A percentile compares a stretch with the other conserved stretches of the same genome.
Evolutionary conservation across 2,797 vertebrate species (phyloP).

Genomic region (Passerculus sandwichensis): DNA sequence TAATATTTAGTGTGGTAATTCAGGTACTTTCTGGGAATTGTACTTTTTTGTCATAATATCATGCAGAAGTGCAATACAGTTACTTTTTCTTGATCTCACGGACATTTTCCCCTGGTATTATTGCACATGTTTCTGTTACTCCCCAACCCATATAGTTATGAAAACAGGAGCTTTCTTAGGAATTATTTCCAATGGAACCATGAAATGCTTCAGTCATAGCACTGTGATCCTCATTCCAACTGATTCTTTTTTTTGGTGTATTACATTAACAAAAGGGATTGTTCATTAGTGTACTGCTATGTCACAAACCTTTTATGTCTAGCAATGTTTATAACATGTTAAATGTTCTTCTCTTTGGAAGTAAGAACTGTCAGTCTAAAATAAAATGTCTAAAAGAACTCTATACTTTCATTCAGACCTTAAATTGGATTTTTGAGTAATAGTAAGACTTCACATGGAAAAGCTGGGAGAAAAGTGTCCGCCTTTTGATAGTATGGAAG

Average conservation of each 20-base stretch:
- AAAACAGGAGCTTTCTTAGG: neutral
- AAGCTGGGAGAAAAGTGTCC: neutral
- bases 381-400: neutral
- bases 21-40: neutral
- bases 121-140: neutral
- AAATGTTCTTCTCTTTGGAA: neutral
- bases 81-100: neutral
- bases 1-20: neutral
- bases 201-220: neutral
- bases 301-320: neutral
- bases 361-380: neutral
- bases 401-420: neutral
- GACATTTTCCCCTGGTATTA: neutral
- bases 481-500: neutral
- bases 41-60: neutral
- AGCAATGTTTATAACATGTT: neutral
- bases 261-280: neutral
- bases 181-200: neutral
- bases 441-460: neutral
- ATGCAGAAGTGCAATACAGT: neutral
- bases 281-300: neutral
- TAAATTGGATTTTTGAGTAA: neutral
- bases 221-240: neutral
- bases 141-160: neutral
- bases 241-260: neutral